Evolutionary conservation across 2,113 vertebrate genomes (phyloP).

Genomic region (Lophius piscatorius): DNA sequence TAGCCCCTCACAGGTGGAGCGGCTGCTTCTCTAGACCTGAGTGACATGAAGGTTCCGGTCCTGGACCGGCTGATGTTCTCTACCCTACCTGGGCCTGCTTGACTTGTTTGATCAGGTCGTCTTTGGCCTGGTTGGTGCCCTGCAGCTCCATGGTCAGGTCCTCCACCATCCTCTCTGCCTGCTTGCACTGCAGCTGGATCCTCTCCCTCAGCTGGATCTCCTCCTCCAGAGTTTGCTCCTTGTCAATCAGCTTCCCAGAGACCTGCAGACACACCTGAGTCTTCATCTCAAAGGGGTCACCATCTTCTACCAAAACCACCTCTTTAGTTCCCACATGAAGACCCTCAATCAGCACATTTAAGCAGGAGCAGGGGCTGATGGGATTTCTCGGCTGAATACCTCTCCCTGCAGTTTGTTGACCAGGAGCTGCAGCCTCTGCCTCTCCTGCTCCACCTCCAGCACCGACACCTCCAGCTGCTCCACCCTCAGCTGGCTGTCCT

Average conservation of each 20-base stretch:
- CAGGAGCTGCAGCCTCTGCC: constrained; percentile 55
- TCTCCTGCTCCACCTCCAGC: constrained; percentile 79
- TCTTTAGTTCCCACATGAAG: too few species aligned
- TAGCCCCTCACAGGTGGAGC: too few species aligned
- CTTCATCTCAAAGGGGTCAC: too few species aligned
- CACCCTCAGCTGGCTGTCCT: constrained; percentile 68
- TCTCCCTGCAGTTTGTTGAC: constrained; percentile 77
- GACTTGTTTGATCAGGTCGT: constrained; percentile 78
- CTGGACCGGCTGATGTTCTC: too few species aligned
- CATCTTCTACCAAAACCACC: too few species aligned
- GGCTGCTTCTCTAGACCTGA: too few species aligned
- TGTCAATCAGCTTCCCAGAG: constrained; percentile 77
- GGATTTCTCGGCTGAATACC: constrained; percentile 37
- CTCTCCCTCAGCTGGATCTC: constrained; percentile 82
- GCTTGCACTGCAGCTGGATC: constrained; percentile 79
- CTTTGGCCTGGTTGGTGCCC: constrained; percentile 68
- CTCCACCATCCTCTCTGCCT: constrained; percentile 77
- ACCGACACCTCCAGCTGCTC: constrained; percentile 80
- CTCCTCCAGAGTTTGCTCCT: constrained; percentile 77
- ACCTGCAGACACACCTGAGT: constrained; percentile 67
- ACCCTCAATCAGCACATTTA: too few species aligned
- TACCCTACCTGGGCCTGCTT: constrained; percentile 73
- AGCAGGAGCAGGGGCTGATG: not conserved
- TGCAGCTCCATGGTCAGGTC: constrained; percentile 81
- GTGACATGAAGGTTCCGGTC: too few species aligned